phyloP scores from a whole-genome alignment of 2,888 invertebrate genomes.

The Platerodrilus igneus region DNA sequence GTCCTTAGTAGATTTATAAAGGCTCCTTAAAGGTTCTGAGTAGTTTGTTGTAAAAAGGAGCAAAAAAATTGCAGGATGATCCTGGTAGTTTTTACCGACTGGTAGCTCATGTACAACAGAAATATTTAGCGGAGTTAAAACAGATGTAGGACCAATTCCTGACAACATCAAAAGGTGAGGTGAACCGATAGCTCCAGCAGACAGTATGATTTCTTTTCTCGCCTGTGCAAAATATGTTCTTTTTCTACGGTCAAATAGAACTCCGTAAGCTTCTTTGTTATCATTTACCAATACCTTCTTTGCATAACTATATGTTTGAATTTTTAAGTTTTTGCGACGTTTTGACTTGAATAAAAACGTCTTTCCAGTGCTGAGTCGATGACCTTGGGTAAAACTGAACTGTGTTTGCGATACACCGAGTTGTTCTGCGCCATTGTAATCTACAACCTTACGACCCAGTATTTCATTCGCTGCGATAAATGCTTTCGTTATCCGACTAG shows the following conservation, averaged over 20 bases:
- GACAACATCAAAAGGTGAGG: no score
- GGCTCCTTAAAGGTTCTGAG: conserved; percentile 5
- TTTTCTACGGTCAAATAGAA: not conserved
- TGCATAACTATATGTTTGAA: not conserved
- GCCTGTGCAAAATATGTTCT: not conserved
- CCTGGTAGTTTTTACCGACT: no score
- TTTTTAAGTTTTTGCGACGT: conserved; percentile 49
- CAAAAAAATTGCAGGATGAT: no score
- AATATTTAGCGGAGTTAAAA: no score
- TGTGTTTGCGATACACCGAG: conserved; percentile 61
- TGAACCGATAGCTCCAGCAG: no score
- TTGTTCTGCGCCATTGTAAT: conserved; percentile 59
- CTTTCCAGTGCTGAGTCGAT: conserved; percentile 56
- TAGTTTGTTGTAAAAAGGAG: conserved; percentile 54
- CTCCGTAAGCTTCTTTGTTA: conserved; percentile 1
- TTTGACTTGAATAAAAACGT: conserved; percentile 56
- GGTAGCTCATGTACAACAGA: no score
- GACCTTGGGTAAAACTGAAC: conserved; percentile 57
- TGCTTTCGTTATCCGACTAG: no score
- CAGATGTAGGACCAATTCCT: no score
- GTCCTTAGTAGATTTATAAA: conserved; percentile 18
- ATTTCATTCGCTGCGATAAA: no score
- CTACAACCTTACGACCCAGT: conserved; percentile 53
- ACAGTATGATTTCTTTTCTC: no score
- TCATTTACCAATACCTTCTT: not conserved